These are phyloP conservation scores for Globodera rostochiensis DNA, from an alignment of 1,140 invertebrate species.

Conservation along the genomic window DNA sequence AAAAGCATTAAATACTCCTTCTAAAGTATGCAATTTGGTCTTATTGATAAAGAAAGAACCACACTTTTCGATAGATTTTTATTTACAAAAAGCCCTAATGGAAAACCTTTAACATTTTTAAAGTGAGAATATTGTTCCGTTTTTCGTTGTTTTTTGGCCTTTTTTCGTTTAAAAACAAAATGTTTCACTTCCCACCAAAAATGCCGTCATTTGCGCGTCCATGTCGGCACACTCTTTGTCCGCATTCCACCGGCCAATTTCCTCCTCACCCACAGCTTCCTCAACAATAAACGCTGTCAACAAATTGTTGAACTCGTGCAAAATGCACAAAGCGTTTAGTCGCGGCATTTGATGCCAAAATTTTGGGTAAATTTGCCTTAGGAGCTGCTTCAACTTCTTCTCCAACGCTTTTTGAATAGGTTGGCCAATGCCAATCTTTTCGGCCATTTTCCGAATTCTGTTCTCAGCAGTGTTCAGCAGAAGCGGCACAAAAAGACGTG, in stretches of 20 bases:
- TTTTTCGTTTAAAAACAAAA: too few species aligned
- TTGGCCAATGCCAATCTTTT: background rate
- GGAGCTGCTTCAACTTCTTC: background rate
- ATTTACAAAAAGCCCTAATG: too few species aligned
- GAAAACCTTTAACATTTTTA: too few species aligned
- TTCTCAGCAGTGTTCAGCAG: background rate
- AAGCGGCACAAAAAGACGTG: background rate
- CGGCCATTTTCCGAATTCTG: background rate
- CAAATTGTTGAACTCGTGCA: background rate
- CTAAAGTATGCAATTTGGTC: background rate
- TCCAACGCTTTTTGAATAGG: background rate
- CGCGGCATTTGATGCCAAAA: background rate
- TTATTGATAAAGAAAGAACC: too few species aligned
- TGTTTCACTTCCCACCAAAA: background rate
- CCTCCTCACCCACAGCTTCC: background rate
- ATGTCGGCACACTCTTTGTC: background rate
- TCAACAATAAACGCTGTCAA: background rate
- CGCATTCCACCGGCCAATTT: background rate
- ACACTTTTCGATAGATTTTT: too few species aligned
- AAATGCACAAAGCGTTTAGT: background rate
- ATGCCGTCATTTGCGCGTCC: background rate
- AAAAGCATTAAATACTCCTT: background rate
- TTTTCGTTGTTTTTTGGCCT: too few species aligned
- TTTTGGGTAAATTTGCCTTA: background rate
- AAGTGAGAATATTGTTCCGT: too few species aligned